A percentile compares a stretch with the other conserved stretches of the same genome.
Conservation (phyloP, 2,113 vertebrate genomes). For the Reinhardtius hippoglossoides region DNA sequence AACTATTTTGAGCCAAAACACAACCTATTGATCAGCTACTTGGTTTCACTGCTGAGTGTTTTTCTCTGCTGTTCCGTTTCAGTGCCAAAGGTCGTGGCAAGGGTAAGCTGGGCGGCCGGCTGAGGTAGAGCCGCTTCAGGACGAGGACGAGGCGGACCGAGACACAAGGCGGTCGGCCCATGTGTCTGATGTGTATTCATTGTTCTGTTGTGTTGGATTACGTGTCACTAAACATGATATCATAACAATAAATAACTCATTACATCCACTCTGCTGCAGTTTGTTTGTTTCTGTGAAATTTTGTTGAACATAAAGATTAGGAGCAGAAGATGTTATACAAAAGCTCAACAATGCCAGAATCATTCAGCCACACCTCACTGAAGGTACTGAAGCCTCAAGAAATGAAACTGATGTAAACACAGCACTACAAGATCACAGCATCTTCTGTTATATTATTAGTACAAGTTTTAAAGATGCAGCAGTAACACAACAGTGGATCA, state of each 20-base stretch:
- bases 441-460: too few species aligned
- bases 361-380: not conserved
- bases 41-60: not conserved
- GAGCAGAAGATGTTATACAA: not conserved
- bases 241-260: conserved; percentile 64
- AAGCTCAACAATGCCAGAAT: conserved; percentile 8
- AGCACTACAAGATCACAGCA: not conserved
- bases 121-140: conserved; percentile 71
- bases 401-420: conserved; percentile 3
- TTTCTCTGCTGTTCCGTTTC: conserved; percentile 16
- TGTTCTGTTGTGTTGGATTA: conserved; percentile 47
- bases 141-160: not conserved
- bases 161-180: conserved; percentile 1
- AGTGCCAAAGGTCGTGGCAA: conserved; percentile 83
- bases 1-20: too few species aligned
- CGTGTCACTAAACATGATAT: conserved; percentile 38
- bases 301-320: not conserved
- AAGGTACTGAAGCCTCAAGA: not conserved
- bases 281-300: conserved; percentile 16
- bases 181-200: conserved; percentile 9
- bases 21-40: not conserved
- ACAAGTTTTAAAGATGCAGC: too few species aligned
- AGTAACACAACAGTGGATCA: too few species aligned
- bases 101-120: conserved; percentile 77
- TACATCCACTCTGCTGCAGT: conserved; percentile 22